Conservation (phyloP, 2,113 vertebrate genomes). For the Poeciliopsis prolifica region DNA sequence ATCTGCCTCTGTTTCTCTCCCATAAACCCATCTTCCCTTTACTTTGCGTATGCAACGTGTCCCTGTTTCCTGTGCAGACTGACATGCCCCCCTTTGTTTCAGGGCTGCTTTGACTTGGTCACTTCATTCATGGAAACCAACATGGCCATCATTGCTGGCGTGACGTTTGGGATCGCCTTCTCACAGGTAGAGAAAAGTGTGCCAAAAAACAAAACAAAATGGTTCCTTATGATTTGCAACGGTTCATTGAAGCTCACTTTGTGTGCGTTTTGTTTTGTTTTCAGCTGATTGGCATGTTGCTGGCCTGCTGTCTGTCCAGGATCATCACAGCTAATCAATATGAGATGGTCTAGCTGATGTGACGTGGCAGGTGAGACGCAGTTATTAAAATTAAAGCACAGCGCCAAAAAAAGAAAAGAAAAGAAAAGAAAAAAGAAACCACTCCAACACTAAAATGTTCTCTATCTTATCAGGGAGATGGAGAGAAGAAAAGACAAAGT, state of each 20-base stretch:
- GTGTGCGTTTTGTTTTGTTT: slow-evolving; percentile 14
- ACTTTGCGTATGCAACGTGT: slow-evolving; percentile 45
- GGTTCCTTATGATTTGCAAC: background rate
- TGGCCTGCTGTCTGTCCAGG: slow-evolving; percentile 98
- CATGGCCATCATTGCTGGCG: slow-evolving; percentile 98
- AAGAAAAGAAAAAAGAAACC: background rate
- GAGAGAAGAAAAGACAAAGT: slow-evolving; percentile 55
- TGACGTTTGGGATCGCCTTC: slow-evolving; percentile 98
- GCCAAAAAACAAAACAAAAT: background rate
- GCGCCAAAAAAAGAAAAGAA: background rate
- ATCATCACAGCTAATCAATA: slow-evolving; percentile 99
- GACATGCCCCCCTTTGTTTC: slow-evolving; percentile 51
- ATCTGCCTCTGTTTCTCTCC: slow-evolving; percentile 36
- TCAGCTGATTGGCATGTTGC: slow-evolving; percentile 97
- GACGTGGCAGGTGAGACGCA: slow-evolving; percentile 79
- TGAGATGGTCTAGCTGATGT: slow-evolving; percentile 94
- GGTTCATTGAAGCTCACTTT: background rate
- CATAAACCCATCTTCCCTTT: slow-evolving; percentile 41
- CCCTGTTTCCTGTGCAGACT: slow-evolving; percentile 31
- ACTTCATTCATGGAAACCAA: slow-evolving; percentile 99
- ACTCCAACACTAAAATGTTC: background rate
- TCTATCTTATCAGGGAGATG: slow-evolving; percentile 54
- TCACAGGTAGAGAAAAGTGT: slow-evolving; percentile 83
- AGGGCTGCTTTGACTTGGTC: slow-evolving; percentile 99
- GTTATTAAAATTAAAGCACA: background rate